Conservation (phyloP, 2,113 vertebrate genomes). For the Gavialis gangeticus region DNA sequence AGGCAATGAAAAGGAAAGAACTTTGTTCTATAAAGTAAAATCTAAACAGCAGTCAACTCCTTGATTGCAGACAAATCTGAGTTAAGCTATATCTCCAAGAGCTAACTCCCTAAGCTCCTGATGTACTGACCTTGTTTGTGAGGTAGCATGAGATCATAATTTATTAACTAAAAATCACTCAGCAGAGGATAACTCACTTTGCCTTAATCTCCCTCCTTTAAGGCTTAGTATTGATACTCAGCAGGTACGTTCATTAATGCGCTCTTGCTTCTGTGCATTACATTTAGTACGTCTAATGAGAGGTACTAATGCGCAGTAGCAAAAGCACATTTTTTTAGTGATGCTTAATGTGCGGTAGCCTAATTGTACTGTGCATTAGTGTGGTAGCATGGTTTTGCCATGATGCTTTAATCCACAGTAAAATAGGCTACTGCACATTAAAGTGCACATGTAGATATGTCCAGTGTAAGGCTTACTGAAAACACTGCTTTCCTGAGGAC, state of each 20-base stretch:
- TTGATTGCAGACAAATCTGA: neutral
- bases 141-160: neutral
- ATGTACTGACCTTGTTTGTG: neutral
- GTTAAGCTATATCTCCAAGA: neutral
- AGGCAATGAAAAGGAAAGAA: neutral
- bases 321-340: too few species aligned
- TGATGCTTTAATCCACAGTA: too few species aligned
- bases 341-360: too few species aligned
- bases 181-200: neutral
- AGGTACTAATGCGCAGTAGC: too few species aligned
- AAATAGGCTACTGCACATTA: too few species aligned
- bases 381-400: too few species aligned
- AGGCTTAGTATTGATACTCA: neutral
- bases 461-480: neutral
- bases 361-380: too few species aligned
- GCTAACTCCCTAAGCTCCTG: neutral
- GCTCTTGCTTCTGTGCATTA: too few species aligned
- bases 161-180: neutral
- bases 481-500: neutral
- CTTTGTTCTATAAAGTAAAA: neutral
- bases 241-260: too few species aligned
- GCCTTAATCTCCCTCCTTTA: neutral
- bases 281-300: too few species aligned
- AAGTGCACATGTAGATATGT: too few species aligned
- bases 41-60: fast-evolving